phyloP scores from a whole-genome alignment of 64 coral and sea anemone genomes.

The Montipora capricornis region DNA sequence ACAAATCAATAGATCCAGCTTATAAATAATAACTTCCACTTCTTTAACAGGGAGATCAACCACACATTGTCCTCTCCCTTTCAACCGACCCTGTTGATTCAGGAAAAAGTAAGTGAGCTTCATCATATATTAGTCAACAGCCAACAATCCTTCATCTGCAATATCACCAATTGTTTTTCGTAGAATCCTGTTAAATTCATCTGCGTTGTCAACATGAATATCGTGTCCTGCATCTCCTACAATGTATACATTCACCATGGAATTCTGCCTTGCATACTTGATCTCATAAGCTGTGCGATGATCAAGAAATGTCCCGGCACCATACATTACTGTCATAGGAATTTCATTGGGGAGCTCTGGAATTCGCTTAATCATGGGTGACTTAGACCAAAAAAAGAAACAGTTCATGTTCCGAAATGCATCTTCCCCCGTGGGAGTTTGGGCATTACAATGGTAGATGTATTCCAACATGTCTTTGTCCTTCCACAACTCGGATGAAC shows the following conservation, averaged over 20 bases:
- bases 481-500: conserved; percentile 84
- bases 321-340: conserved; percentile 87
- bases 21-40: no score
- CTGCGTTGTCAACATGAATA: conserved; percentile 92
- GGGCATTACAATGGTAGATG: conserved; percentile 92
- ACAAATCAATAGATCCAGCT: no score
- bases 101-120: no score
- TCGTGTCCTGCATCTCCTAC: conserved; percentile 83
- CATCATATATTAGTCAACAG: not conserved
- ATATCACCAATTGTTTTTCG: conserved; percentile 42
- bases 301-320: conserved; percentile 85
- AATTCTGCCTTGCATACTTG: conserved; percentile 78
- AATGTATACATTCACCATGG: conserved; percentile 82
- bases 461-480: conserved; percentile 80
- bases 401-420: conserved; percentile 93
- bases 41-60: no score
- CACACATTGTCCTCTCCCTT: no score
- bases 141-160: conserved; percentile 58
- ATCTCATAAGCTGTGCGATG: conserved; percentile 98
- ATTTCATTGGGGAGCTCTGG: conserved; percentile 68
- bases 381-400: conserved; percentile 86
- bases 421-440: conserved; percentile 86
- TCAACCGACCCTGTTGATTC: no score
- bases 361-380: conserved; percentile 93
- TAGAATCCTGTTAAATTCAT: conserved; percentile 84